These are phyloP conservation scores for Nymphalis polychloros DNA, from an alignment of 2,888 invertebrate genomes.

Conservation along the genomic window DNA sequence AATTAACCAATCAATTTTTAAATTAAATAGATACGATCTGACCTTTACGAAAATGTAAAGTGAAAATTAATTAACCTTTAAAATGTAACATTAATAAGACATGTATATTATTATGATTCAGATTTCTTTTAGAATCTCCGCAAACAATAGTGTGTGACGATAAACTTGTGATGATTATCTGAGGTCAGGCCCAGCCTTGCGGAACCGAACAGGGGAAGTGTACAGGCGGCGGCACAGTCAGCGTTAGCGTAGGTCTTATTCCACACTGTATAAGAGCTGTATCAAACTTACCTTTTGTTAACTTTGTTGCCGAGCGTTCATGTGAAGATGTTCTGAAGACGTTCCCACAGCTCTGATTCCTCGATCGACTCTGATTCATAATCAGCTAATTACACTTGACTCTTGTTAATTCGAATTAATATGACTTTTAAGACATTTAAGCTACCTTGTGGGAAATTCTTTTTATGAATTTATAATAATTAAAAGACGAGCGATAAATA, in stretches of 20 bases:
- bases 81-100: conserved; percentile 45
- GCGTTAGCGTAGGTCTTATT: conserved; percentile 13
- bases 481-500: neutral
- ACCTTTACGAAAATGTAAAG: conserved; percentile 10
- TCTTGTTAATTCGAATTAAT: conserved; percentile 43
- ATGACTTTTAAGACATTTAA: conserved; percentile 32
- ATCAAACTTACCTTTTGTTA: conserved; percentile 5
- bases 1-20: neutral
- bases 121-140: conserved; percentile 57
- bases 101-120: conserved; percentile 39
- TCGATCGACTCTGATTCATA: conserved; percentile 77
- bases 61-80: conserved; percentile 6
- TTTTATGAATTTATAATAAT: conserved; percentile 17
- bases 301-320: conserved; percentile 45
- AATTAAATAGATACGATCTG: conserved; percentile 30
- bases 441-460: conserved; percentile 34
- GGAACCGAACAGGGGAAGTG: conserved; percentile 75
- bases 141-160: conserved; percentile 73
- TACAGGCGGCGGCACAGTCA: conserved; percentile 50
- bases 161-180: conserved; percentile 76
- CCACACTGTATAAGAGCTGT: conserved; percentile 5
- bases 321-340: conserved; percentile 80
- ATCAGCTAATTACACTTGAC: conserved; percentile 74
- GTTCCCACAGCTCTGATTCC: conserved; percentile 79
- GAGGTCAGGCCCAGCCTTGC: conserved; percentile 70